phyloP scores from a whole-genome alignment of 1,140 invertebrate species.

The Drosophila nannoptera region DNA sequence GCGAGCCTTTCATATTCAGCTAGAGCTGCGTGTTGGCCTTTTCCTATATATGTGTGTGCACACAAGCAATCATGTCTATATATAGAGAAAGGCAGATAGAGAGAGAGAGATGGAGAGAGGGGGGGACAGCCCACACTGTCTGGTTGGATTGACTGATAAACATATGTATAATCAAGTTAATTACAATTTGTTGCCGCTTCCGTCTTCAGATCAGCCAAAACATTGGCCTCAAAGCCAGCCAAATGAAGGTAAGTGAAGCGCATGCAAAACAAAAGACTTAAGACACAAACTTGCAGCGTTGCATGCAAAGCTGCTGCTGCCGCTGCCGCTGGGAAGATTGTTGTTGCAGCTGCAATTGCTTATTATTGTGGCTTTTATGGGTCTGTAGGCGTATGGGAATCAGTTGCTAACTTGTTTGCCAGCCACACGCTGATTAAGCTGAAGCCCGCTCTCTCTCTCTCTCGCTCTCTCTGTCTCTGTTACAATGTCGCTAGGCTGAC shows the following conservation, averaged over 20 bases:
- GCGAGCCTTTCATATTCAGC: conserved; percentile 31
- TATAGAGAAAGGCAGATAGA: background rate
- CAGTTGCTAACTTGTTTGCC: conserved; percentile 9
- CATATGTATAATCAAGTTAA: conserved; percentile 43
- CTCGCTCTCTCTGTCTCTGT: background rate
- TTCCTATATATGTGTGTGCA: conserved; percentile 4
- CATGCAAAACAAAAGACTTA: conserved; percentile 47
- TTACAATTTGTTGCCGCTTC: conserved; percentile 38
- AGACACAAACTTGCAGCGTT: conserved; percentile 39
- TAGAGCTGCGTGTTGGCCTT: conserved; percentile 19
- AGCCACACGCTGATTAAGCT: conserved; percentile 6
- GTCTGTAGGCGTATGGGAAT: conserved; percentile 33
- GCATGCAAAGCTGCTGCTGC: conserved; percentile 16
- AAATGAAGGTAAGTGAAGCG: conserved; percentile 26
- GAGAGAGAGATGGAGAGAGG: background rate
- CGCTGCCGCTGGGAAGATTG: background rate
- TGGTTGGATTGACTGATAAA: conserved; percentile 13
- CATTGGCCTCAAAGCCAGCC: conserved; percentile 11
- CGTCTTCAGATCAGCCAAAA: conserved; percentile 36
- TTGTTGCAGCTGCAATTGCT: conserved; percentile 2
- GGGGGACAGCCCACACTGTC: conserved; percentile 18
- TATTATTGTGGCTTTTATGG: conserved; percentile 26
- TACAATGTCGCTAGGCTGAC: conserved; percentile 13
- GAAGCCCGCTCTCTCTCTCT: background rate
- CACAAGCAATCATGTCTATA: background rate